Base-by-base conservation (phyloP, 2,888 invertebrate species). In the Dicycla oo region DNA sequence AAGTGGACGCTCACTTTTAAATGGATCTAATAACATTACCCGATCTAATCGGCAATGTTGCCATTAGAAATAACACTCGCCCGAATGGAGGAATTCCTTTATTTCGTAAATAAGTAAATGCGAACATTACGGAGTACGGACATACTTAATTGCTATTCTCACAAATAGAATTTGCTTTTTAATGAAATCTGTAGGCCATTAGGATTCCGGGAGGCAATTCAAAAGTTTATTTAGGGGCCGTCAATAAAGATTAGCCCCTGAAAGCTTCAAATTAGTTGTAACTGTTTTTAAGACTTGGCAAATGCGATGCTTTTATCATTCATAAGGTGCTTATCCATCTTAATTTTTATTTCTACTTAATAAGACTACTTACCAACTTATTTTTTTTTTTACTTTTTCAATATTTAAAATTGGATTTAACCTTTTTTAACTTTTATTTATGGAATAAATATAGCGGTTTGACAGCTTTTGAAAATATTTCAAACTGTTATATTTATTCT, bases 41-140 rank as follows among this genome's bases (percentile, higher is more conserved):
- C 57, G 49, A 43, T 69, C 45, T 80, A 83, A 82, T 85, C 70
- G 64, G 51, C 76, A 64, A 66, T 68, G 73, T 70, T 69, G 56
- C 78, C 80, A 78, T 87, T 83, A 87, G 69, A 84, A 87, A 81
- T 86, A 83, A 86, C 69, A 70, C 63, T 49, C 43, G 43, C 49
- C 60, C 38, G 51, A 71, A 64, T 53, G 61, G 57, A 43, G 40
- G 34, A 54, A 67, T 51, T 67, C 56, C 51, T 57, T 75, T 68
- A 80, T 63, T 64, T 53, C 30, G 54, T 57, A 61, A 75, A 80
- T 57, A 66, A 23, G 80, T 56, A 73, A 65, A 77, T 7, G 26
- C 38, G 56, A 47, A 67, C 62, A 53, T 62, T 66, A 34, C 62
- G n/a, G 18, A 56, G 10, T 66, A 43, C 34, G 26, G 57, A 72